These are phyloP conservation scores for Bubalus kerabau DNA, from an alignment of 2,113 vertebrate species.

Conservation along the genomic window DNA sequence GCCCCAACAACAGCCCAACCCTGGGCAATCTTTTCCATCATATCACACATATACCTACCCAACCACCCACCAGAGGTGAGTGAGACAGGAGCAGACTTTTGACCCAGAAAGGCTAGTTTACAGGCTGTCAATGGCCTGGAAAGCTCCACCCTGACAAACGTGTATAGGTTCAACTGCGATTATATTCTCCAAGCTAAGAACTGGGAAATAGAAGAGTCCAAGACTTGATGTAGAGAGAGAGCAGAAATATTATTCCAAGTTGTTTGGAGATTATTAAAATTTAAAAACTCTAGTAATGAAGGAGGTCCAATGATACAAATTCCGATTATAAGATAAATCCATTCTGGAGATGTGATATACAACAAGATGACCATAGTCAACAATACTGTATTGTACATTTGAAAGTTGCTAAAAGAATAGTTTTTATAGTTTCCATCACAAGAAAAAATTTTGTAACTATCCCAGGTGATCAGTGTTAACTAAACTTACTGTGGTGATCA, in stretches of 20 bases:
- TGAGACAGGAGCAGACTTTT: not conserved
- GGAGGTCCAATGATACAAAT: not conserved
- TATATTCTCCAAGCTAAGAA: not conserved
- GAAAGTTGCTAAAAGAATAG: not conserved
- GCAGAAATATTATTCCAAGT: not conserved
- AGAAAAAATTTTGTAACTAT: not conserved
- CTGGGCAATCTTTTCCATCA: not conserved
- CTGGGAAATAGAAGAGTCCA: not conserved
- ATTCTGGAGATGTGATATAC: not conserved
- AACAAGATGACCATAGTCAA: not conserved
- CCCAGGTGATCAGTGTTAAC: not conserved
- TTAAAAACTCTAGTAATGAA: not conserved
- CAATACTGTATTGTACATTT: not conserved
- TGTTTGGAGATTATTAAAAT: not conserved
- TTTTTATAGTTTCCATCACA: not conserved
- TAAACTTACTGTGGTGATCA: not conserved
- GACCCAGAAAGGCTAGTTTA: not conserved
- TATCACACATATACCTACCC: not conserved
- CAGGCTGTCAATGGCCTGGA: not conserved
- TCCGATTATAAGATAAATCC: not conserved
- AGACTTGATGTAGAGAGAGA: not conserved
- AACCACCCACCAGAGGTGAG: not conserved
- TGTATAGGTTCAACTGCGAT: not conserved
- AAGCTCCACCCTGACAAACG: not conserved
- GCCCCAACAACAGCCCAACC: not conserved